phyloP scores from a whole-genome alignment of 2,888 invertebrate genomes.

The Mantis religiosa region DNA sequence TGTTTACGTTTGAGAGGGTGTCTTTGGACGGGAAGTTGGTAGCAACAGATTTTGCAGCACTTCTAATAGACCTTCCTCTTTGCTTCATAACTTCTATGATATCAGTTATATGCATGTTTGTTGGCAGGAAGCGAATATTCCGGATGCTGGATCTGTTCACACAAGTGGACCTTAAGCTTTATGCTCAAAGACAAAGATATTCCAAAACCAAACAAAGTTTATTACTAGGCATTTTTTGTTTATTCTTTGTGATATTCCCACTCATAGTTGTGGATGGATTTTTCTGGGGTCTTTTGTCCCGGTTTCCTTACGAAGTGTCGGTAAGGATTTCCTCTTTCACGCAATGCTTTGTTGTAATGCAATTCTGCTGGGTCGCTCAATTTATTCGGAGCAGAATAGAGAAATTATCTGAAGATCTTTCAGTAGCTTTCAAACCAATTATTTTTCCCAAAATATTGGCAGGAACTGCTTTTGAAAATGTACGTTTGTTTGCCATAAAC shows the following conservation, averaged over 20 bases:
- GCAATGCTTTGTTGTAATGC: background rate
- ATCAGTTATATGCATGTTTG: background rate
- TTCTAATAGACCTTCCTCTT: background rate
- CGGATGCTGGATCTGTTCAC: background rate
- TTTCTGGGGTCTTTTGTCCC: background rate
- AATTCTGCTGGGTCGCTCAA: background rate
- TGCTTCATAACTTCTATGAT: background rate
- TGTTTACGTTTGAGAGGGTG: background rate
- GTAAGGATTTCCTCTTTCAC: background rate
- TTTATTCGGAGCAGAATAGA: background rate
- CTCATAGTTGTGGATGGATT: background rate
- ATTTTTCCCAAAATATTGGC: background rate
- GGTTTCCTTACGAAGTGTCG: background rate
- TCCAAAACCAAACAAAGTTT: background rate
- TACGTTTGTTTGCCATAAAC: background rate
- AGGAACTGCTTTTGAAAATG: background rate
- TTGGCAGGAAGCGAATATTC: background rate
- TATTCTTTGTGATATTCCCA: background rate
- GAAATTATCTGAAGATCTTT: background rate
- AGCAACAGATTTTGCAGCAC: background rate
- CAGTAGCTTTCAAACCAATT: background rate
- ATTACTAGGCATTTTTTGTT: background rate
- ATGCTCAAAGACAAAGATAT: background rate
- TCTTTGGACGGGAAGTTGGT: background rate
- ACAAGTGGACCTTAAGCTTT: background rate